A percentile compares a stretch with the other conserved stretches of the same genome.
phyloP scores from a whole-genome alignment of 2,888 invertebrate genomes.

The Drosophila vallismaia region DNA sequence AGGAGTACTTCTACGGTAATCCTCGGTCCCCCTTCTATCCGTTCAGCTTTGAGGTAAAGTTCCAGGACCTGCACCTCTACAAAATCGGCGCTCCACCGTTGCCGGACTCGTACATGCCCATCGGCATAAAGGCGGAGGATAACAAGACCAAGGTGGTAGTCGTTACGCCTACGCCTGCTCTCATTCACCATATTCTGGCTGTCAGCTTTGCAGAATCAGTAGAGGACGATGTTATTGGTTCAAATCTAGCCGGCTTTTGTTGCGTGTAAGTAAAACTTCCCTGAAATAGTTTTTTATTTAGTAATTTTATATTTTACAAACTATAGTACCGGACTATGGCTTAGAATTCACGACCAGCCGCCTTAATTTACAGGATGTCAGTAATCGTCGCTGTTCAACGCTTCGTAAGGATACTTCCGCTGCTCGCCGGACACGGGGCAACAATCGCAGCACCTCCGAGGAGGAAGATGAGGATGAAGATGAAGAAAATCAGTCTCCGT shows the following conservation, averaged over 20 bases:
- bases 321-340: conserved; percentile 93
- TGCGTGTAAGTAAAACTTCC: conserved; percentile 91
- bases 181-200: conserved; percentile 94
- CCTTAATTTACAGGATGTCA: too few species aligned
- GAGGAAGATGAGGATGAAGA: too few species aligned
- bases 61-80: conserved; percentile 93
- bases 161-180: conserved; percentile 89
- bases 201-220: conserved; percentile 93
- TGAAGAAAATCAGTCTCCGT: too few species aligned
- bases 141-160: conserved; percentile 94
- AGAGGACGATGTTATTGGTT: conserved; percentile 93
- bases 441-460: too few species aligned
- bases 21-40: conserved; percentile 91
- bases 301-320: not conserved
- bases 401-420: too few species aligned
- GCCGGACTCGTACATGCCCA: conserved; percentile 97
- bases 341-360: too few species aligned
- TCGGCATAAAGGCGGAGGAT: conserved; percentile 96
- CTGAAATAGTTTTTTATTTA: not conserved
- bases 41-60: conserved; percentile 97
- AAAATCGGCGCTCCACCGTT: conserved; percentile 97
- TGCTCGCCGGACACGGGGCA: too few species aligned
- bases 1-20: conserved; percentile 98
- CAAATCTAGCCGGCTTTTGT: conserved; percentile 95
- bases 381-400: too few species aligned